These are phyloP conservation scores for Alloscopus bannaensis DNA, from an alignment of 2,888 invertebrate genomes.

Conservation along the genomic window DNA sequence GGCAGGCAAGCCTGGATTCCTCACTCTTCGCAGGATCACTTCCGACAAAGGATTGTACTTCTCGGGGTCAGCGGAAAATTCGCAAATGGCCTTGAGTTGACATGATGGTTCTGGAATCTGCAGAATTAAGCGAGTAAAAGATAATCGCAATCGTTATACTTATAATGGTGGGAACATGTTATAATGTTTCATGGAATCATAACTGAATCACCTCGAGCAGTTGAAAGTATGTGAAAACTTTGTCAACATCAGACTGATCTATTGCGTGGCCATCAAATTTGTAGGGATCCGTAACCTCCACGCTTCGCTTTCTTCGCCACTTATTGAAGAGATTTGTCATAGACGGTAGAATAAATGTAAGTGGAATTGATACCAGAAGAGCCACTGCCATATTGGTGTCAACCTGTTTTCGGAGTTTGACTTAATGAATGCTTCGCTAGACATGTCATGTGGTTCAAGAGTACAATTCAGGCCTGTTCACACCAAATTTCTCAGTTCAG, in stretches of 20 bases:
- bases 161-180: neutral
- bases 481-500: too few relatives aligned
- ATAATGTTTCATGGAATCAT: neutral
- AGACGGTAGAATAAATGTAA: conserved; percentile 69
- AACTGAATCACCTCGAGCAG: conserved; percentile 56
- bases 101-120: conserved; percentile 73
- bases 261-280: conserved; percentile 51
- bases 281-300: conserved; percentile 31
- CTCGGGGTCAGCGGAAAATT: conserved; percentile 73
- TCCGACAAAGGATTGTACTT: conserved; percentile 73
- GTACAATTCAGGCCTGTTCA: too few relatives aligned
- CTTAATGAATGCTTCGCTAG: too few relatives aligned
- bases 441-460: too few relatives aligned
- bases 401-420: too few relatives aligned
- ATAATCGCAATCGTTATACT: too few relatives aligned
- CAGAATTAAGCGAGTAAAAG: neutral
- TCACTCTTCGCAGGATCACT: conserved; percentile 71
- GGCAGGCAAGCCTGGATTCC: conserved; percentile 65
- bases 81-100: conserved; percentile 73
- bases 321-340: conserved; percentile 70
- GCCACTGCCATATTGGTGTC: conserved; percentile 67
- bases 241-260: conserved; percentile 67
- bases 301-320: conserved; percentile 63
- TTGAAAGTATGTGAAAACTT: conserved; percentile 70
- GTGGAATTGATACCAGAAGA: conserved; percentile 68